Conservation (phyloP, 2,797 vertebrate species). For the Sphenopsis melanotis region DNA sequence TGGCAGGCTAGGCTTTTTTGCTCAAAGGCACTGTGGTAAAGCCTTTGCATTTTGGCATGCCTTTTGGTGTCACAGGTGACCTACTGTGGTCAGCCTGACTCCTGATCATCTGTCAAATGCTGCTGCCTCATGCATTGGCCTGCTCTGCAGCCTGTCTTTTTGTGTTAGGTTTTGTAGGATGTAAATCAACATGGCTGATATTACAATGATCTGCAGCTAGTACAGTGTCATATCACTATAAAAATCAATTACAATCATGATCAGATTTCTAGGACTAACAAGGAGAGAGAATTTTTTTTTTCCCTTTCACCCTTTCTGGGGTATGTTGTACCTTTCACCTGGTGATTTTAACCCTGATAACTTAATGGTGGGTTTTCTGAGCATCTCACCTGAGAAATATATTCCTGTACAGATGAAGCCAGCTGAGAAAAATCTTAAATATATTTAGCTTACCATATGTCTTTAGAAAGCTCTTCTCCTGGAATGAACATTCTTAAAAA, state of each 20-base stretch:
- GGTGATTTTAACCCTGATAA: neutral
- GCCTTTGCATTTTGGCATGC: neutral
- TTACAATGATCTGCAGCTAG: neutral
- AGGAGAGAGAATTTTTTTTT: neutral
- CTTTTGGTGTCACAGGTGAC: neutral
- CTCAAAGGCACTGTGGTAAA: neutral
- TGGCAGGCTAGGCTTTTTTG: neutral
- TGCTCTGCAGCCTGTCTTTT: neutral
- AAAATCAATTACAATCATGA: neutral
- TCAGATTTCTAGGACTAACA: neutral
- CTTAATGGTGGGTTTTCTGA: neutral
- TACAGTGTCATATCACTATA: accelerated
- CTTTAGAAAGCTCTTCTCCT: conserved; percentile 29
- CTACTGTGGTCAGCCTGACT: neutral
- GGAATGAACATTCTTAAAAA: conserved; percentile 10
- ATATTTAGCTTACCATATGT: conserved; percentile 16
- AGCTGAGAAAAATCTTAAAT: neutral
- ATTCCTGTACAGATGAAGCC: neutral
- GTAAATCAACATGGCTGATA: neutral
- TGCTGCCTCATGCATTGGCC: neutral
- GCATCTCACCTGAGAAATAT: neutral
- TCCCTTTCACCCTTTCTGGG: neutral
- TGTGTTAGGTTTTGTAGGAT: neutral
- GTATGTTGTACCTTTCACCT: neutral
- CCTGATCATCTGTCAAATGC: neutral